These are phyloP conservation scores for Thymelicus acteon DNA, from an alignment of 2,888 invertebrate species.

Conservation along the genomic window DNA sequence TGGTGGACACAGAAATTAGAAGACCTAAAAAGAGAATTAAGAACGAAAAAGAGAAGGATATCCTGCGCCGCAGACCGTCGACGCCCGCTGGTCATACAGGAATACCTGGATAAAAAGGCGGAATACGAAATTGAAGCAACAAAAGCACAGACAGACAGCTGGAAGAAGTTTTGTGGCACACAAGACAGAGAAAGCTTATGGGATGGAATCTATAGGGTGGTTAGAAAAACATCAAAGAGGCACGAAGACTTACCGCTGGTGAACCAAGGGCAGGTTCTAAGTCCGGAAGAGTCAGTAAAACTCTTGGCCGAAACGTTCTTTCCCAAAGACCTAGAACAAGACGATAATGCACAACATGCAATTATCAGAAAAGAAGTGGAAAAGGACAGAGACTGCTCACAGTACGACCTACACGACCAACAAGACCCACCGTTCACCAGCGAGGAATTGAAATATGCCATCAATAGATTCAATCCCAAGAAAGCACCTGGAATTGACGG, in stretches of 20 bases:
- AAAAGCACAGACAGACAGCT: slow-evolving; percentile 37
- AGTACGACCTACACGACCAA: no score
- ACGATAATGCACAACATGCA: background rate
- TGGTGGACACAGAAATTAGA: slow-evolving; percentile 11
- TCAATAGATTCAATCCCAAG: slow-evolving; percentile 11
- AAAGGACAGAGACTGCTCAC: background rate
- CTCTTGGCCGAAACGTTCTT: background rate
- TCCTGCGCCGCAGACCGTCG: no score
- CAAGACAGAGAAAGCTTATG: slow-evolving; percentile 42
- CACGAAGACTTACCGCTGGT: background rate
- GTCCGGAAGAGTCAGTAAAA: background rate
- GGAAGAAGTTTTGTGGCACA: slow-evolving; percentile 40
- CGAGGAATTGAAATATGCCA: background rate
- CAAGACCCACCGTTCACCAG: slow-evolving; percentile 8
- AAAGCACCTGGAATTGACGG: slow-evolving; percentile 26
- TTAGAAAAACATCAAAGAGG: slow-evolving; percentile 21
- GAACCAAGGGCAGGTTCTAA: background rate
- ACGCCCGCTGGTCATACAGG: no score
- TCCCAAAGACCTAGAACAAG: background rate
- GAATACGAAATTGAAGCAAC: no score
- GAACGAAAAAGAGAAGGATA: no score
- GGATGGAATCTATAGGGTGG: slow-evolving; percentile 41
- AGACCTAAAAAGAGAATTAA: background rate
- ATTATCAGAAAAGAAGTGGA: background rate
- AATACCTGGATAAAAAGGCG: no score